Evolutionary conservation across 2,797 vertebrate species (phyloP).

Genomic region (Pseudochirops corinnae): DNA sequence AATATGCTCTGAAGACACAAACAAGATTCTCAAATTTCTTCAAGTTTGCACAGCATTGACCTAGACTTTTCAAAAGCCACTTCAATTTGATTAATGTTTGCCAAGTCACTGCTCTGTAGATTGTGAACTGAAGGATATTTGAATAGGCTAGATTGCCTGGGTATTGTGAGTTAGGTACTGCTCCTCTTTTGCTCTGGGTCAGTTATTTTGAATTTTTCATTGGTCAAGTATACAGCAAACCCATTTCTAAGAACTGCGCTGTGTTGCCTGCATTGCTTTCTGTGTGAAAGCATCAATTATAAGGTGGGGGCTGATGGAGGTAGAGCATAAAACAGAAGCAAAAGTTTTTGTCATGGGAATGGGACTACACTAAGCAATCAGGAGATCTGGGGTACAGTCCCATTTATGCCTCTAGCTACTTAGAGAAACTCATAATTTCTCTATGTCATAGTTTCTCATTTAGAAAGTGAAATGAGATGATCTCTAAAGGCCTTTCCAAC

Average conservation of each 20-base stretch:
- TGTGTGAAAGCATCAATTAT: background rate
- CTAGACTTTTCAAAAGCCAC: background rate
- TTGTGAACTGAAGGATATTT: background rate
- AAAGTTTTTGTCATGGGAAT: background rate
- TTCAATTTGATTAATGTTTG: conserved; percentile 8
- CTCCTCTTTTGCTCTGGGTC: background rate
- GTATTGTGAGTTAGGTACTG: background rate
- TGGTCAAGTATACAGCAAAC: background rate
- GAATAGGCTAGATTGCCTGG: background rate
- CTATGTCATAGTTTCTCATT: background rate
- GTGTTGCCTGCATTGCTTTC: background rate
- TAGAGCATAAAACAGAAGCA: background rate
- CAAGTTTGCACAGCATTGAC: background rate
- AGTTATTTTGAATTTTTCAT: background rate
- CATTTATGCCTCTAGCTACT: background rate
- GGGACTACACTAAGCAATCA: background rate
- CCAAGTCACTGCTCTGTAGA: background rate
- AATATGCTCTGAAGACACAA: background rate
- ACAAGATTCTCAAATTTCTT: background rate
- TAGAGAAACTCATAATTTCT: background rate
- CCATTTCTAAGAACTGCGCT: background rate
- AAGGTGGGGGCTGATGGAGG: background rate
- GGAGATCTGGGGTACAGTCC: background rate
- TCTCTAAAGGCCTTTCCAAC: background rate
- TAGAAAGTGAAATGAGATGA: background rate